A percentile compares a stretch with the other conserved stretches of the same genome.
These are phyloP conservation scores for Holotrichia oblita DNA, from an alignment of 1,140 invertebrate genomes.

Conservation along the genomic window DNA sequence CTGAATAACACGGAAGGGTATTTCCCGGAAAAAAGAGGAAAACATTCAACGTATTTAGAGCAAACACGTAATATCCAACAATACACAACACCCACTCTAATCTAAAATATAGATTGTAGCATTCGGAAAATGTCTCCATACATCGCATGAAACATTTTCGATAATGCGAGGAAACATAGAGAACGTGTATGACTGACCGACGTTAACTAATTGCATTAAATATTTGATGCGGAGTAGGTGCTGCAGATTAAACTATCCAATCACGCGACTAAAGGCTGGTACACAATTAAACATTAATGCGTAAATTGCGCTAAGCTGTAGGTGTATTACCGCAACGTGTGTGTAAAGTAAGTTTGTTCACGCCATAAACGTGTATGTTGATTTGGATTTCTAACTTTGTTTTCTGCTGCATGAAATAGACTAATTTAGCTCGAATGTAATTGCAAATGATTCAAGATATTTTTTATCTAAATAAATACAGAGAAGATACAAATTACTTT, in stretches of 20 bases:
- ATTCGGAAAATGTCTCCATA: background rate
- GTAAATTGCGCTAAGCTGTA: background rate
- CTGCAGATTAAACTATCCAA: constrained; percentile 28
- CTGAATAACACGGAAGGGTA: background rate
- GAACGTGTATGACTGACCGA: background rate
- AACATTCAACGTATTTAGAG: background rate
- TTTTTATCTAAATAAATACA: no score
- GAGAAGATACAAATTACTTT: no score
- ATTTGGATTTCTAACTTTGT: background rate
- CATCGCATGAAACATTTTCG: background rate
- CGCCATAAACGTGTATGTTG: background rate
- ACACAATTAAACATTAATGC: constrained; percentile 17
- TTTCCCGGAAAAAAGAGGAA: background rate
- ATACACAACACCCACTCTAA: background rate
- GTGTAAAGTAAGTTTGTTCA: background rate
- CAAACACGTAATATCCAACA: background rate
- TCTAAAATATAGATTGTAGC: no score
- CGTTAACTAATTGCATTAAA: constrained; percentile 15
- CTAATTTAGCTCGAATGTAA: background rate
- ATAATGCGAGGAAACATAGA: no score
- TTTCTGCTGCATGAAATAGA: background rate
- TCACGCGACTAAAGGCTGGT: constrained; percentile 6
- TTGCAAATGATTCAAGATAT: no score
- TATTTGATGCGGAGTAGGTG: constrained; percentile 29
- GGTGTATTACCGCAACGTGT: background rate